Conservation (phyloP, 64 coral and sea anemone genomes). For the Hydrozoanthus tunicans region DNA sequence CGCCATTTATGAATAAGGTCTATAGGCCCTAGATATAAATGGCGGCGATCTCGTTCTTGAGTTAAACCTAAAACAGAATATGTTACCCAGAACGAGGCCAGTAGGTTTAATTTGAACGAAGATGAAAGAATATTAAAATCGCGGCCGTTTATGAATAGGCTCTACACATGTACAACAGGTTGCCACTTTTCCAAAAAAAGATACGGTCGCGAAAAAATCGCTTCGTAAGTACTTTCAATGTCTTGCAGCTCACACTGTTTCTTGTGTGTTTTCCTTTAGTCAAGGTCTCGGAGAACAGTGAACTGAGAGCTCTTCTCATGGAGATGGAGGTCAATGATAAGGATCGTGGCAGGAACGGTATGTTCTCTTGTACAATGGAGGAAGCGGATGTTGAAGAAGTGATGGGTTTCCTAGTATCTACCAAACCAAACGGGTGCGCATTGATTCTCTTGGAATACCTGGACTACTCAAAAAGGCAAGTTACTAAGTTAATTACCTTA, state of each 20-base stretch:
- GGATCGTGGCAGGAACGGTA: slow-evolving; percentile 16
- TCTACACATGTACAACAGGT: too few species aligned
- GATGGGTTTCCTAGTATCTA: slow-evolving; percentile 2
- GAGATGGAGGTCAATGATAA: slow-evolving; percentile 19
- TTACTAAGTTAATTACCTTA: neutral
- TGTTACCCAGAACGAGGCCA: too few species aligned
- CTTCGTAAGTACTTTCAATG: neutral
- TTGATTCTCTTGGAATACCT: slow-evolving; percentile 35
- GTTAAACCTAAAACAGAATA: too few species aligned
- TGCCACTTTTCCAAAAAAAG: too few species aligned
- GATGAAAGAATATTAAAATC: too few species aligned
- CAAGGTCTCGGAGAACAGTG: slow-evolving; percentile 1
- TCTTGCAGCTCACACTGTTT: neutral
- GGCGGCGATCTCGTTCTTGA: too few species aligned
- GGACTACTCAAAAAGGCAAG: slow-evolving; percentile 35
- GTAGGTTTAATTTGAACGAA: too few species aligned
- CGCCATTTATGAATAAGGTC: too few species aligned
- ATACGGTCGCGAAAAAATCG: neutral
- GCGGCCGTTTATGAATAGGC: too few species aligned
- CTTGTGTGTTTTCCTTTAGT: slow-evolving; percentile 1
- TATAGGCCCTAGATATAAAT: too few species aligned
- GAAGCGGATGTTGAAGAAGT: slow-evolving; percentile 41
- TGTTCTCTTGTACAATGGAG: slow-evolving; percentile 38
- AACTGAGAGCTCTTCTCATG: neutral
- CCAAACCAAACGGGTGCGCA: slow-evolving; percentile 20